Evolutionary conservation across 2,113 vertebrate genomes (phyloP).

Genomic region (Zosterops hypoxanthus): DNA sequence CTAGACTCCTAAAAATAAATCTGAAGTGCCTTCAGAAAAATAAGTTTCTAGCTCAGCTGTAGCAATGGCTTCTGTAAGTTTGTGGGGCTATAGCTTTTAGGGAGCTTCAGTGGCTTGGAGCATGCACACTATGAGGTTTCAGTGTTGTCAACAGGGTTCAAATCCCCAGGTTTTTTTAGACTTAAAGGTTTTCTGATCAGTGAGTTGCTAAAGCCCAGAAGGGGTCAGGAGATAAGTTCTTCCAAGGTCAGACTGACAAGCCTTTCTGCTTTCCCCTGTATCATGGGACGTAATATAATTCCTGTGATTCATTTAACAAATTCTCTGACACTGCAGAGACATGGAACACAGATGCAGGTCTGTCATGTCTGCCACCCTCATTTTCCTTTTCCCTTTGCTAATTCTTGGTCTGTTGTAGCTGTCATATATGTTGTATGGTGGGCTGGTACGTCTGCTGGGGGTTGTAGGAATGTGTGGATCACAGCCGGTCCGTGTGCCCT

Average conservation of each 20-base stretch:
- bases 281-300: conserved; percentile 67
- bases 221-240: not conserved
- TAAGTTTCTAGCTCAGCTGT: not conserved
- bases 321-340: conserved; percentile 24
- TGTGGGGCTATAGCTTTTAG: not conserved
- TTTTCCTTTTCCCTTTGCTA: not conserved
- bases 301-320: conserved; percentile 54
- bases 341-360: not conserved
- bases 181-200: not conserved
- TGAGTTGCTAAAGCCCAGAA: not conserved
- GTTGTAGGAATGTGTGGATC: not conserved
- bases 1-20: not conserved
- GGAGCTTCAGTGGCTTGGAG: not conserved
- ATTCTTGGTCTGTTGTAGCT: not conserved
- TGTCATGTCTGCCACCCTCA: not conserved
- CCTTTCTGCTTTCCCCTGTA: conserved; percentile 31
- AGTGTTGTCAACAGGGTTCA: not conserved
- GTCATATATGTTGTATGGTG: fast-evolving
- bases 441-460: not conserved
- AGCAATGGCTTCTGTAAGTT: not conserved
- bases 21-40: conserved; percentile 1
- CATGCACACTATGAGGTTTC: not conserved
- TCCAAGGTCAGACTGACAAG: conserved; percentile 51
- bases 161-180: not conserved
- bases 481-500: not conserved